Evolutionary conservation across 2,797 vertebrate species (phyloP).

Genomic region (Argya squamiceps): DNA sequence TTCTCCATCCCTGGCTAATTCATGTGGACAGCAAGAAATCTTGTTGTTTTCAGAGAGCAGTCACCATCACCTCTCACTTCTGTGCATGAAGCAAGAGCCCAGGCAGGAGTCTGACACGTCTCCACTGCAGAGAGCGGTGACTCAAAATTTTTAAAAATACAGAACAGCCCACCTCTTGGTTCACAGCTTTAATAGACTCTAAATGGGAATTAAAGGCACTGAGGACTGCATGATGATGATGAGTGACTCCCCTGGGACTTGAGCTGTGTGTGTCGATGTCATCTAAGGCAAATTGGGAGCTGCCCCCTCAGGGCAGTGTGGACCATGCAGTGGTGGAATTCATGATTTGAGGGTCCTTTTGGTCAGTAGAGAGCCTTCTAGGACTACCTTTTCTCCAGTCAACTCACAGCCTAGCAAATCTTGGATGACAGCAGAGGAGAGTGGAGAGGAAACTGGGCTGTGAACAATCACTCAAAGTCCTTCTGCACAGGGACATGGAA

Average conservation of each 20-base stretch:
- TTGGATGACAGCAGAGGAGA: not conserved
- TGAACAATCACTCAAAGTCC: not conserved
- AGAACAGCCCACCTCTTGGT: slow-evolving; percentile 16
- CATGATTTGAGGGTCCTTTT: rapidly evolving
- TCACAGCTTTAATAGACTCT: not conserved
- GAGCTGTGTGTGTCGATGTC: not conserved
- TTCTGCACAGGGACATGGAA: not conserved
- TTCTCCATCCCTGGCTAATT: not conserved
- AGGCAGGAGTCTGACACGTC: slow-evolving; percentile 50
- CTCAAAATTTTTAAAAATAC: slow-evolving; percentile 61
- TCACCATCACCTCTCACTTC: not conserved
- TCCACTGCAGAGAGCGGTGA: not conserved
- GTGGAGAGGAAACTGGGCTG: not conserved
- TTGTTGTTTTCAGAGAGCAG: not conserved
- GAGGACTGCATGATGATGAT: not conserved
- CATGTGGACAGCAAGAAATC: not conserved
- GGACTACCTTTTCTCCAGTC: not conserved
- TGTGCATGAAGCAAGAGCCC: not conserved
- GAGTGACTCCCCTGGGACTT: not conserved
- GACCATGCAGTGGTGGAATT: not conserved
- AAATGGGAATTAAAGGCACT: not conserved
- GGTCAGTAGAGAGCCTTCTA: not conserved
- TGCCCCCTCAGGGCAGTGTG: not conserved
- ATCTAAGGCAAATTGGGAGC: not conserved
- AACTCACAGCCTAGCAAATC: not conserved